Conservation (phyloP, 1,140 invertebrate species). For the Drosophila sproati region DNA sequence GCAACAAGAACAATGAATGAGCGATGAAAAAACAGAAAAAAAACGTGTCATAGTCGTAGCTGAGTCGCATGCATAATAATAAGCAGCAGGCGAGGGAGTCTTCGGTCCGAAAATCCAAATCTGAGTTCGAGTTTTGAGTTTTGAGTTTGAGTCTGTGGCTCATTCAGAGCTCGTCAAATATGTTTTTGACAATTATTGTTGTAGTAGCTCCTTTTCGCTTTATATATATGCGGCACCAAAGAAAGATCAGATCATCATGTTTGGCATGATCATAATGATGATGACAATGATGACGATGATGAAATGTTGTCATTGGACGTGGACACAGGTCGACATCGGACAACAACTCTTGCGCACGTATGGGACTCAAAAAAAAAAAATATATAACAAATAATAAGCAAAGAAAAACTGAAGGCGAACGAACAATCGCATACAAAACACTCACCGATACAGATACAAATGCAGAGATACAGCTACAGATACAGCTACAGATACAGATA, state of each 20-base stretch:
- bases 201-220: constrained; percentile 65
- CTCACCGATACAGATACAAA: constrained; percentile 57
- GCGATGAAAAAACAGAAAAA: constrained; percentile 8
- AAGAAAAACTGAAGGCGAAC: constrained; percentile 15
- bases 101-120: background rate
- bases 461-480: constrained; percentile 11
- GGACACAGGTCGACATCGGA: constrained; percentile 75
- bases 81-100: constrained; percentile 22
- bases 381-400: background rate
- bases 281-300: constrained; percentile 63
- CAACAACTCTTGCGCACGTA: constrained; percentile 46
- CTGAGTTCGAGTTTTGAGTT: constrained; percentile 13
- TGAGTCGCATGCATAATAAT: constrained; percentile 58
- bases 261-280: constrained; percentile 51
- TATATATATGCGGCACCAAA: constrained; percentile 26
- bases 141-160: constrained; percentile 13
- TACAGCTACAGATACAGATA: constrained; percentile 48
- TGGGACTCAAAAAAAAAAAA: constrained; percentile 10
- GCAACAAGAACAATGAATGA: constrained; percentile 44
- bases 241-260: constrained; percentile 34
- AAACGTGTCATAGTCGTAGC: constrained; percentile 47
- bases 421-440: constrained; percentile 68
- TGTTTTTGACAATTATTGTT: constrained; percentile 80
- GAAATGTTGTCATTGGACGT: constrained; percentile 81
- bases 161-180: constrained; percentile 62